These are phyloP conservation scores for Neostethus bicornis DNA, from an alignment of 2,797 vertebrate genomes.

Conservation along the genomic window DNA sequence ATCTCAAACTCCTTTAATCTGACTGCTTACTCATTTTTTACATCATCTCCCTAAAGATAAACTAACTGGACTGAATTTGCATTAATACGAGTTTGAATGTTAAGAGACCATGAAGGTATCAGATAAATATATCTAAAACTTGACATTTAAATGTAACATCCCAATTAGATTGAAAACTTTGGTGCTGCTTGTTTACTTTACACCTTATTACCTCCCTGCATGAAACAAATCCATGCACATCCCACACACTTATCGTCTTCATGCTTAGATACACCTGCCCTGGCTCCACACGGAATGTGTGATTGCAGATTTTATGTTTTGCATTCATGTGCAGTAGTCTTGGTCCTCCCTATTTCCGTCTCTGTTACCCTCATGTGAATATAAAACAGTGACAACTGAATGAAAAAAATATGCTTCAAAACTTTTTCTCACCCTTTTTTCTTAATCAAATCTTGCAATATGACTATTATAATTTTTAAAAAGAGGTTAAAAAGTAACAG, in stretches of 20 bases:
- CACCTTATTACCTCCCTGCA: conserved; percentile 14
- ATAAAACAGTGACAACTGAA: conserved; percentile 64
- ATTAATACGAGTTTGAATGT: conserved; percentile 13
- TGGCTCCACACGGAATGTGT: conserved; percentile 56
- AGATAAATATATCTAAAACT: too few species aligned
- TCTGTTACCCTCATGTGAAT: conserved; percentile 68
- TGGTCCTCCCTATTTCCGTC: conserved; percentile 43
- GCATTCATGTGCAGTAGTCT: conserved; percentile 58
- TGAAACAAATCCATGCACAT: conserved; percentile 22
- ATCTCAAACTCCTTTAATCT: conserved; percentile 19
- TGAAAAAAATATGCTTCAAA: conserved; percentile 52
- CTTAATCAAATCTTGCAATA: conserved; percentile 29
- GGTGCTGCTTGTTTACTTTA: conserved; percentile 12
- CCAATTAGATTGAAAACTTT: conserved; percentile 40
- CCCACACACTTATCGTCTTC: conserved; percentile 59
- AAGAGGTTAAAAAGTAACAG: conserved; percentile 48
- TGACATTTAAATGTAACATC: conserved; percentile 23
- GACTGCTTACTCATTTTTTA: conserved; percentile 35
- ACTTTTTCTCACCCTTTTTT: conserved; percentile 39
- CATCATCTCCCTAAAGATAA: conserved; percentile 36
- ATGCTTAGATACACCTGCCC: conserved; percentile 48
- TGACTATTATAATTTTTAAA: conserved; percentile 59
- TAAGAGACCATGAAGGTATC: background rate
- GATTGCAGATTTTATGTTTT: conserved; percentile 65
- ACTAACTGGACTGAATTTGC: conserved; percentile 13